These are phyloP conservation scores for Melanotus villosus DNA, from an alignment of 2,888 invertebrate genomes.

Conservation along the genomic window DNA sequence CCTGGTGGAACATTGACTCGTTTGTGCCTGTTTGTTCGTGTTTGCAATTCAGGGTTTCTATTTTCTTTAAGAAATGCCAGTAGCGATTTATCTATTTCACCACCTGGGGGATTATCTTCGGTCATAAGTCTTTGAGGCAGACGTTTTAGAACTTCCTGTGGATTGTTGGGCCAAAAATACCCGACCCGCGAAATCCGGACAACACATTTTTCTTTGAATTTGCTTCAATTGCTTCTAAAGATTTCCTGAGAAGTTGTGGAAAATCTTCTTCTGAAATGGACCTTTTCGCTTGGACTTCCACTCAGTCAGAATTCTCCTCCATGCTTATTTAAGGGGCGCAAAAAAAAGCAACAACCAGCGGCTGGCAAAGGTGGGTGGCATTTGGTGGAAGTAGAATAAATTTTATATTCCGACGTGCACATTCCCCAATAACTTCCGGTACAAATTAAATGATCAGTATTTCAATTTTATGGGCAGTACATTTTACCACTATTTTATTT, in stretches of 20 bases:
- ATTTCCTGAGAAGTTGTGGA: slow-evolving; percentile 30
- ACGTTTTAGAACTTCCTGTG: not conserved
- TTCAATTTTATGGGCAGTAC: too few species aligned
- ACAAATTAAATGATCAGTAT: slow-evolving; percentile 49
- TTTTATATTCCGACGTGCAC: slow-evolving; percentile 56
- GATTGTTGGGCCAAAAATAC: slow-evolving; percentile 16
- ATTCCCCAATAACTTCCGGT: slow-evolving; percentile 53
- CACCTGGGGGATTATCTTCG: too few species aligned
- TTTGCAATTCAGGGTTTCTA: too few species aligned
- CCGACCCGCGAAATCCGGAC: slow-evolving; percentile 1
- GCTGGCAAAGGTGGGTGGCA: slow-evolving; percentile 43
- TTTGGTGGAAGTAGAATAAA: slow-evolving; percentile 55
- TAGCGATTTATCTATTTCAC: too few species aligned
- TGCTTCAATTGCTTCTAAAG: slow-evolving; percentile 3
- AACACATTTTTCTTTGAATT: slow-evolving; percentile 1
- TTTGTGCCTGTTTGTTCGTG: too few species aligned
- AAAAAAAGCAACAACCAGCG: slow-evolving; percentile 31
- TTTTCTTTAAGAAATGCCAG: too few species aligned
- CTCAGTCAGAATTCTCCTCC: slow-evolving; percentile 46
- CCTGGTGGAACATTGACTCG: too few species aligned
- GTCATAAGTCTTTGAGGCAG: not conserved
- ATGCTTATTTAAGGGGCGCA: slow-evolving; percentile 51
- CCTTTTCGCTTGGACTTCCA: slow-evolving; percentile 44
- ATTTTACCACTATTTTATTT: too few species aligned
- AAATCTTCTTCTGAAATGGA: slow-evolving; percentile 42